Conservation (phyloP, 2,797 vertebrate genomes). For the Enteromius unitaeniatus region DNA sequence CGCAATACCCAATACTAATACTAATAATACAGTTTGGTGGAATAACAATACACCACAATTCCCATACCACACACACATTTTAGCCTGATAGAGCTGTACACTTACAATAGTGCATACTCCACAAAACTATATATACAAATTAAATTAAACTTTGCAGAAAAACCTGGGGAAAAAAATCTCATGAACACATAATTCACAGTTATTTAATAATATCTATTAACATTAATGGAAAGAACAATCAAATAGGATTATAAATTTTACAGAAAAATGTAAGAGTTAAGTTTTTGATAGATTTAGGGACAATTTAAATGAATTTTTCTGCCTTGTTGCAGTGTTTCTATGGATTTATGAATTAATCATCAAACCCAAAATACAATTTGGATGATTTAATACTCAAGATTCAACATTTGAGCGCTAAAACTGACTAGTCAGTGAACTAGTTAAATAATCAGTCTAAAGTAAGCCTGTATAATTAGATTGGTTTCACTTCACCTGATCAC, state of each 20-base stretch:
- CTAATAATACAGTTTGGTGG: neutral
- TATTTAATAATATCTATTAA: neutral
- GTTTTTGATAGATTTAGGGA: neutral
- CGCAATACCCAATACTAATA: neutral
- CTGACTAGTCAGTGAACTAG: neutral
- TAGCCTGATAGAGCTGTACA: neutral
- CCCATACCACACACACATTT: neutral
- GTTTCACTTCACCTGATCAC: neutral
- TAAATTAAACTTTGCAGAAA: neutral
- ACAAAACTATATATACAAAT: neutral
- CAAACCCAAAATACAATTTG: neutral
- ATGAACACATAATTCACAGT: neutral
- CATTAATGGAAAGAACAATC: neutral
- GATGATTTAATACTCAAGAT: neutral
- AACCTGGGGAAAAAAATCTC: neutral
- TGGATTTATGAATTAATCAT: neutral
- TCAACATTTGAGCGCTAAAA: neutral
- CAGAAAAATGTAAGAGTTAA: neutral
- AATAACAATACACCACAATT: neutral
- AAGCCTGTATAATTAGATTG: conserved; percentile 4
- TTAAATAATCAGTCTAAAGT: neutral
- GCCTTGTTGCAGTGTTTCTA: neutral
- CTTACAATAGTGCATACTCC: neutral
- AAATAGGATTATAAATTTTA: neutral
- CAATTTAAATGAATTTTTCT: neutral